A percentile compares a stretch with the other conserved stretches of the same genome.
Conservation (phyloP, 64 coral and sea anemone genomes). For the Montipora efflorescens region DNA sequence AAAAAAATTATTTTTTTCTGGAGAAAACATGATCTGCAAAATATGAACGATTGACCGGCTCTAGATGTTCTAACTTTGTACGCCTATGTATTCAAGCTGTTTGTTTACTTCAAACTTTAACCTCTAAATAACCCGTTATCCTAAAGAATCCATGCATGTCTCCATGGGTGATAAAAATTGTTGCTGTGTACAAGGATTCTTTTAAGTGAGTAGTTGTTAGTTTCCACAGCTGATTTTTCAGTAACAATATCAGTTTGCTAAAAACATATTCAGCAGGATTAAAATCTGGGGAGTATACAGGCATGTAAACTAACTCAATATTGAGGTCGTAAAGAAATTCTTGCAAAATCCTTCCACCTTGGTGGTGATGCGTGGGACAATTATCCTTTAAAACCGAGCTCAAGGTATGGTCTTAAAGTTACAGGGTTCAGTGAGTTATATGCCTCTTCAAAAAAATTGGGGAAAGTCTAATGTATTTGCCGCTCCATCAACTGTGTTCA, state of each 20-base stretch:
- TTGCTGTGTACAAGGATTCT: too few species aligned
- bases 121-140: too few species aligned
- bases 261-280: conserved; percentile 65
- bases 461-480: conserved; percentile 3
- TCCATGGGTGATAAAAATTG: too few species aligned
- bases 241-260: conserved; percentile 12
- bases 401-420: conserved; percentile 40
- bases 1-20: too few species aligned
- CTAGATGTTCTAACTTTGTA: too few species aligned
- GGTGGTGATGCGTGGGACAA: conserved; percentile 13
- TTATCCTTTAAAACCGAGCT: conserved; percentile 35
- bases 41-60: too few species aligned
- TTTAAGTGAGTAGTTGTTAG: too few species aligned
- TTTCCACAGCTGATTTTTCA: too few species aligned
- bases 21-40: too few species aligned
- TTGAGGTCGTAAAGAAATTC: conserved; percentile 62
- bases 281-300: conserved; percentile 49
- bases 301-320: conserved; percentile 69
- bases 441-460: conserved; percentile 46
- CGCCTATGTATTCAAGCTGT: too few species aligned
- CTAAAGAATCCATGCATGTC: too few species aligned
- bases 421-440: conserved; percentile 50
- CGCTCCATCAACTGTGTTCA: conserved; percentile 47
- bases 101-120: too few species aligned
- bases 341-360: conserved; percentile 7